These are phyloP conservation scores for Callipepla squamata DNA, from an alignment of 2,113 vertebrate species.

Conservation along the genomic window DNA sequence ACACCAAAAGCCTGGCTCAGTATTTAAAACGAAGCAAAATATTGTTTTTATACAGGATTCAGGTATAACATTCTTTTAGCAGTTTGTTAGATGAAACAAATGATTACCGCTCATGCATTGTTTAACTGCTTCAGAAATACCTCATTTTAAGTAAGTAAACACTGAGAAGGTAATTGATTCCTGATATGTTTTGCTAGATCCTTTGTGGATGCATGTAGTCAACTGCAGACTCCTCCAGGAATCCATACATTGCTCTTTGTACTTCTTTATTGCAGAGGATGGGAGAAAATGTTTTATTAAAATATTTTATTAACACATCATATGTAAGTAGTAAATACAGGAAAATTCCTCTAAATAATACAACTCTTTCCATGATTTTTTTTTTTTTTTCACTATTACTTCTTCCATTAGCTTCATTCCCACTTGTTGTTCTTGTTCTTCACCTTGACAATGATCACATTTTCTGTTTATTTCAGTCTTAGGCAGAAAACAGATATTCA, in stretches of 20 bases:
- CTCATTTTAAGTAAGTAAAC: neutral
- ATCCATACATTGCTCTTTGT: neutral
- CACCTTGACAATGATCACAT: no score
- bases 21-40: neutral
- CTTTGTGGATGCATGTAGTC: neutral
- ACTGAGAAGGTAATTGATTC: neutral
- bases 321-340: no score
- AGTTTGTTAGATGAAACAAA: neutral
- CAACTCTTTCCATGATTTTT: neutral
- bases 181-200: neutral
- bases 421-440: neutral
- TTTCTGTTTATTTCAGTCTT: neutral
- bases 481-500: neutral
- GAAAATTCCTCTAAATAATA: neutral
- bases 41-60: neutral
- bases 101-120: accelerated
- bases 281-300: neutral
- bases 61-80: neutral
- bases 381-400: neutral
- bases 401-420: neutral
- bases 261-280: neutral
- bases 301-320: no score
- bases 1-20: neutral
- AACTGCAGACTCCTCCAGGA: neutral
- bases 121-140: neutral